Conservation (phyloP, 23 tunicate genomes). For the Phallusia fumigata region DNA sequence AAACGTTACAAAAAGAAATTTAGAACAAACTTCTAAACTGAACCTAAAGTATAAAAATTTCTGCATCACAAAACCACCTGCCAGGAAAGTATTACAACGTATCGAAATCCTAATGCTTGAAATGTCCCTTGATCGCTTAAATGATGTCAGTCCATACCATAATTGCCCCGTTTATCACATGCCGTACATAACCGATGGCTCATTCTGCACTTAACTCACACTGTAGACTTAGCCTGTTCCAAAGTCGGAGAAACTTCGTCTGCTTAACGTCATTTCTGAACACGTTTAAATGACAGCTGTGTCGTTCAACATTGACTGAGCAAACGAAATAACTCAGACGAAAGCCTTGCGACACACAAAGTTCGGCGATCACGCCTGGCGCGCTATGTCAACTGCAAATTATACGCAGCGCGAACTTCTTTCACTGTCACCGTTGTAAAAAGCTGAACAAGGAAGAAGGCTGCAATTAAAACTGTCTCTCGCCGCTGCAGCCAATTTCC, state of each 20-base stretch:
- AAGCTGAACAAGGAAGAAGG: background rate
- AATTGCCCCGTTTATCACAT: background rate
- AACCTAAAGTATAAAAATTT: no score
- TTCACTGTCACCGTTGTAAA: background rate
- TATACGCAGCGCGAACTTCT: background rate
- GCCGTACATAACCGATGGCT: background rate
- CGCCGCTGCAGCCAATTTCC: conserved; percentile 3
- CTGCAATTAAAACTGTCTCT: background rate
- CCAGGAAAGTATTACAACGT: background rate
- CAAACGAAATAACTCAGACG: background rate
- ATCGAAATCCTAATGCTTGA: background rate
- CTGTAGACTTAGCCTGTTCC: background rate
- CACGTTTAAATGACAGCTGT: background rate
- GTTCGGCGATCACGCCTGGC: background rate
- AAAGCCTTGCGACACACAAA: background rate
- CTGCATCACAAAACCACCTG: background rate
- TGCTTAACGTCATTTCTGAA: background rate
- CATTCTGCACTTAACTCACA: background rate
- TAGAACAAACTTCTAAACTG: no score
- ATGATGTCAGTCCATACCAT: conserved; percentile 2
- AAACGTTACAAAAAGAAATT: no score
- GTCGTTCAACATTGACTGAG: background rate
- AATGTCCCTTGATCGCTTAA: background rate
- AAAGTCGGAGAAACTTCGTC: background rate
- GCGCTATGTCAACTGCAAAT: background rate